Evolutionary conservation across 1,140 invertebrate genomes (phyloP).

Genomic region (Cyclargus thomasi): DNA sequence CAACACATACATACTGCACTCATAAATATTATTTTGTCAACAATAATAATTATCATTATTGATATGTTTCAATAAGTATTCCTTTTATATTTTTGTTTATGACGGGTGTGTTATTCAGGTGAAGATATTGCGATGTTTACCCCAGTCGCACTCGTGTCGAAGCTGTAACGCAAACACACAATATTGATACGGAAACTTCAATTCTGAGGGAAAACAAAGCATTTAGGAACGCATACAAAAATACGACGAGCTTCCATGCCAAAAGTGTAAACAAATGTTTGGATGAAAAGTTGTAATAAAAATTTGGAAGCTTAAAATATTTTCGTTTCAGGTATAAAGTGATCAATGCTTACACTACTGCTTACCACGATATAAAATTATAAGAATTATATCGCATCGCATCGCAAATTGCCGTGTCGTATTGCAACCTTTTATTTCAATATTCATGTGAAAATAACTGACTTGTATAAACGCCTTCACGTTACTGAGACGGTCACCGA

Average conservation of each 20-base stretch:
- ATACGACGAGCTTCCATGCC: not conserved
- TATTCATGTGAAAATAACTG: too few relatives aligned
- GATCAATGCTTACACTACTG: too few relatives aligned
- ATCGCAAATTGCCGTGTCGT: too few relatives aligned
- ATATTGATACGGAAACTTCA: constrained; percentile 37
- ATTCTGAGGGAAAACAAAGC: constrained; percentile 33
- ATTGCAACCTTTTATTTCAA: too few relatives aligned
- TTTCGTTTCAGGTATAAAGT: not conserved
- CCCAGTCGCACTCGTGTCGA: constrained; percentile 25
- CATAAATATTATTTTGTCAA: too few relatives aligned
- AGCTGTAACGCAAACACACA: constrained; percentile 35
- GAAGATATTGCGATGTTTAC: constrained; percentile 31
- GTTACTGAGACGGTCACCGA: too few relatives aligned
- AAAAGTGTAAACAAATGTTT: constrained; percentile 19
- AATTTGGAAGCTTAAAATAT: constrained; percentile 8
- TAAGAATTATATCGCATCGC: too few relatives aligned
- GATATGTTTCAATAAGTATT: not conserved
- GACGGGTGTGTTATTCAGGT: constrained; percentile 27
- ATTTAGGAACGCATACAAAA: constrained; percentile 27
- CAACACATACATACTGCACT: too few relatives aligned
- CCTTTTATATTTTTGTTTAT: constrained; percentile 31
- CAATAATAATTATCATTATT: too few relatives aligned
- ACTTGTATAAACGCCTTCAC: too few relatives aligned
- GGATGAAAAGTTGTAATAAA: not conserved
- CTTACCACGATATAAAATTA: too few relatives aligned